Percentiles rank a stretch among this genome's conserved stretches.
Conservation (phyloP, 2,797 vertebrate species). For the Gastrophryne carolinensis region DNA sequence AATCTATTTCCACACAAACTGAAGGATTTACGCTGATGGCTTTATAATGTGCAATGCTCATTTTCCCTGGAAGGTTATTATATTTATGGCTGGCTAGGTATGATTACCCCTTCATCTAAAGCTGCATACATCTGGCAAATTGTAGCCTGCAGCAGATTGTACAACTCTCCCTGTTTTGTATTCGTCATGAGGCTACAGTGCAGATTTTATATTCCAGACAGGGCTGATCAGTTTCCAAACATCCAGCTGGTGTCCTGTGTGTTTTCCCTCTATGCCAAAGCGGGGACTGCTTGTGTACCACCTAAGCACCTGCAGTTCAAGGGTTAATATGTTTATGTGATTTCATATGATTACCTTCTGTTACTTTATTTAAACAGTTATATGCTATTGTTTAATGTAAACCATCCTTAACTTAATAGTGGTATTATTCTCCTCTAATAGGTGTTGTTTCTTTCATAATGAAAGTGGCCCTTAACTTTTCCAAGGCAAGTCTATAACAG, state of each 20-base stretch:
- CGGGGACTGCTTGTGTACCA: background rate
- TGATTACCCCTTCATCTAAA: conserved; percentile 10
- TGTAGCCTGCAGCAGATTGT: conserved; percentile 35
- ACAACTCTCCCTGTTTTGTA: conserved; percentile 21
- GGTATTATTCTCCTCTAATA: too few relatives aligned
- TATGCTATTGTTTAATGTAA: too few relatives aligned
- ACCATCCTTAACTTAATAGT: too few relatives aligned
- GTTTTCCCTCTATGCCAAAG: background rate
- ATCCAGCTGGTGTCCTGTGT: conserved; percentile 29
- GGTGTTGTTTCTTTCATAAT: too few relatives aligned
- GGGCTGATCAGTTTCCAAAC: conserved; percentile 19
- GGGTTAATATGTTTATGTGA: background rate
- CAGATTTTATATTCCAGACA: conserved; percentile 35
- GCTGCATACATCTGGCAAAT: conserved; percentile 29
- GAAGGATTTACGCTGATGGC: conserved; percentile 4
- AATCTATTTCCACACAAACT: conserved; percentile 15
- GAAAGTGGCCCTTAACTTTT: too few relatives aligned
- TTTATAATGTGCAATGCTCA: background rate
- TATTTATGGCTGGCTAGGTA: conserved; percentile 22
- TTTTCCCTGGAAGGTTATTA: conserved; percentile 1
- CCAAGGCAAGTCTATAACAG: too few relatives aligned
- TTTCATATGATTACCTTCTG: too few relatives aligned
- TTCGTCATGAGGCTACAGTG: conserved; percentile 30
- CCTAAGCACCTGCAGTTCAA: background rate
- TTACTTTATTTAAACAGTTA: too few relatives aligned